Evolutionary conservation across 2,797 vertebrate genomes (phyloP).

Genomic region (Pseudochaenichthys georgianus): DNA sequence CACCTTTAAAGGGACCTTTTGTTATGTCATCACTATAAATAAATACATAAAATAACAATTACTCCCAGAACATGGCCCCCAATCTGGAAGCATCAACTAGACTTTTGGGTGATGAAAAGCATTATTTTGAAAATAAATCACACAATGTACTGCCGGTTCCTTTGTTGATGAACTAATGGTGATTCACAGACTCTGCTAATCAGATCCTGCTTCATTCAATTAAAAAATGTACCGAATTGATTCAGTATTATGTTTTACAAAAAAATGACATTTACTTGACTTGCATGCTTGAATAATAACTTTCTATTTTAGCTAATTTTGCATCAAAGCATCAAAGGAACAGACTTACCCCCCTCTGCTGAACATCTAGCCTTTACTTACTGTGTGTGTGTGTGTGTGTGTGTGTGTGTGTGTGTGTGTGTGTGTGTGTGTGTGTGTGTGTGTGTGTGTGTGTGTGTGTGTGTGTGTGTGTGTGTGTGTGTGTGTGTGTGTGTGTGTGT

Average conservation of each 20-base stretch:
- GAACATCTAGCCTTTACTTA: conserved; percentile 16
- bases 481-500: conserved; percentile 6
- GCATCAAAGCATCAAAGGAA: neutral
- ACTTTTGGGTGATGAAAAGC: neutral
- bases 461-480: no score
- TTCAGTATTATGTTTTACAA: neutral
- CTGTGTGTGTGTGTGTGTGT: neutral
- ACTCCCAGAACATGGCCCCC: neutral
- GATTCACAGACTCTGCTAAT: neutral
- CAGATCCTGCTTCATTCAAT: neutral
- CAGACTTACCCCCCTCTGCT: conserved; percentile 3
- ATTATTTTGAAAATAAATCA: neutral
- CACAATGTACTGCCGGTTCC: neutral
- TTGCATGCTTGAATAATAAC: neutral
- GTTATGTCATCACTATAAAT: neutral
- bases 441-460: conserved; percentile 7
- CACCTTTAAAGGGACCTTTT: neutral
- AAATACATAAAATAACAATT: neutral
- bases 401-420: no score
- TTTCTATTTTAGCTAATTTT: conserved; percentile 29
- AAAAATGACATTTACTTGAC: neutral
- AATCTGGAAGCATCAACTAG: neutral
- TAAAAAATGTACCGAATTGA: neutral
- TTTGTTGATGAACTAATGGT: neutral
- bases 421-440: no score